Base-by-base conservation (phyloP, 2,888 invertebrate species). In the Theretra japonica region DNA sequence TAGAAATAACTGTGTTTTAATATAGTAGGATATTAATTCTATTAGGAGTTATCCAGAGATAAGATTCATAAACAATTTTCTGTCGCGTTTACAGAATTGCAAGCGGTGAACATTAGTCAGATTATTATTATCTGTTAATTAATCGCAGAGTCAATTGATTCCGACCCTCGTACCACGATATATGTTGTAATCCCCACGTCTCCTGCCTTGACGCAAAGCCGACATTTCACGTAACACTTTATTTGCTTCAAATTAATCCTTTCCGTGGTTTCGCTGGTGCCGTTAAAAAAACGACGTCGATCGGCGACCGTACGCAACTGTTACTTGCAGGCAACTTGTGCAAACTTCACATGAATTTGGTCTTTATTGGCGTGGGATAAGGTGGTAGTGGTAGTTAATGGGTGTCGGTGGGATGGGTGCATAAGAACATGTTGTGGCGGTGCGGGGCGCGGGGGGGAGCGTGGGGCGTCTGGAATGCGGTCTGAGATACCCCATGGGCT, bases 221-320 rank as follows among this genome's bases (percentile, higher is more conserved):
- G 78, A 76, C 77, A 79, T 83, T 84, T 84, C 79, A 83, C 83
- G 82, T 83, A 87, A 87, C 86, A 86, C 85, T 87, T 89, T 90
- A 90, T 91, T 91, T 90, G 86, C 88, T 86, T 90, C 87, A 86
- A 92, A 92, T 93, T 91, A 93, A 92, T 92, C 92, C 90, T 91
- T 91, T 91, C 90, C 91, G 89, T 86, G 88, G 90, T 91, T 91
- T 90, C 85, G 89, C 85, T 81, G 87, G 83, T 75, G 83, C 80
- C 75, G 83, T 82, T 84, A 89, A 92, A 92, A 89, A 90, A 91
- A 91, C 86, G 83, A 89, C 87, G 81, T 83, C 86, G 85, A 88
- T 89, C 86, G 84, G 77, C 82, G 82, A 83, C 82, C 75, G 71
- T 74, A 69, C 57, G 60, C 73, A 70, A 77, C 82, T 76, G 82